Evolutionary conservation across 2,797 vertebrate species (phyloP).

Genomic region (Epinephelus coioides): DNA sequence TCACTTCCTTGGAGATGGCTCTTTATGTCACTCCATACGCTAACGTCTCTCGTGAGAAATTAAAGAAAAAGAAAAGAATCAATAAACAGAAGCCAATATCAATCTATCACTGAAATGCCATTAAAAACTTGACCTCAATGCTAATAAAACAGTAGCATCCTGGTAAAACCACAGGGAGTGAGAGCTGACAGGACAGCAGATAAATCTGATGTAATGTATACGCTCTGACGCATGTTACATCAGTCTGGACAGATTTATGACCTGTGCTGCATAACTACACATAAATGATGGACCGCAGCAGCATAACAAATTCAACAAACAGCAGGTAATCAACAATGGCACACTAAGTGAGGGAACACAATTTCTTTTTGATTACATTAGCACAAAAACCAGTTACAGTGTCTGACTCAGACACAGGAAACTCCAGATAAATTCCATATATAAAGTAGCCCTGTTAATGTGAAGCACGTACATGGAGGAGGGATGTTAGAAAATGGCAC

Average conservation of each 20-base stretch:
- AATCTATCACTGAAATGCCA: constrained; percentile 56
- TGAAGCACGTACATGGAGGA: constrained; percentile 1
- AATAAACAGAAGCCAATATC: constrained; percentile 67
- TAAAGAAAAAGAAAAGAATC: constrained; percentile 57
- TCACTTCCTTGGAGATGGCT: constrained; percentile 42
- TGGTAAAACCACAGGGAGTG: not conserved
- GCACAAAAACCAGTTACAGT: not conserved
- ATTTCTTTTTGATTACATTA: constrained; percentile 16
- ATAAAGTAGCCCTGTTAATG: constrained; percentile 9
- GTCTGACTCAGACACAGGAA: constrained; percentile 8
- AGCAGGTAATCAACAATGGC: not conserved
- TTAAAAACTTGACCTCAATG: constrained; percentile 42
- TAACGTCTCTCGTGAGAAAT: constrained; percentile 50
- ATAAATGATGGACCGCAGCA: constrained; percentile 12
- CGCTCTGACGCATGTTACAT: not conserved
- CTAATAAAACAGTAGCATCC: constrained; percentile 52
- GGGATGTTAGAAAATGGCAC: constrained; percentile 2
- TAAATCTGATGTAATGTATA: constrained; percentile 25
- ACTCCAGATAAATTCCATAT: constrained; percentile 9
- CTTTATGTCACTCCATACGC: constrained; percentile 21
- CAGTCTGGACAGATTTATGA: constrained; percentile 45
- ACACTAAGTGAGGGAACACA: not conserved
- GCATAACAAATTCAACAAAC: constrained; percentile 24
- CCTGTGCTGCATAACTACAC: constrained; percentile 12
- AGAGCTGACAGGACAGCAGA: constrained; percentile 11